These are phyloP conservation scores for Acropora tenuis DNA, from an alignment of 64 coral and sea anemone genomes.

Conservation along the genomic window DNA sequence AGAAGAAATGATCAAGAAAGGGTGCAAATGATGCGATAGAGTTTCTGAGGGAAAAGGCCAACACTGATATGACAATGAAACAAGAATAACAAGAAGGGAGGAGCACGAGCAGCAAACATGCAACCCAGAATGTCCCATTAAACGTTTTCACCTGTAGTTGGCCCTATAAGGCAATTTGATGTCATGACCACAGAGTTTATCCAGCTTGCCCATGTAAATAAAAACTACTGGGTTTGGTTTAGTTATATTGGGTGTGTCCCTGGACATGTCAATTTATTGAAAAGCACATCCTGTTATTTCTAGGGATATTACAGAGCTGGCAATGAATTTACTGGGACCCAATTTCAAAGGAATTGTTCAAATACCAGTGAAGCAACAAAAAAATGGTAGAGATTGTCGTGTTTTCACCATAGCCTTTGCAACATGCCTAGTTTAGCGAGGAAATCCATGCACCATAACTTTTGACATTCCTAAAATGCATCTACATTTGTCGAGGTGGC, in stretches of 20 bases:
- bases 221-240: background rate
- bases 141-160: background rate
- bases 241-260: background rate
- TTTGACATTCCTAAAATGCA: background rate
- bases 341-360: background rate
- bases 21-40: no score
- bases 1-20: no score
- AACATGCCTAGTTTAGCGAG: background rate
- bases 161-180: background rate
- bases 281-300: background rate
- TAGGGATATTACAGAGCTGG: background rate
- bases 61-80: no score
- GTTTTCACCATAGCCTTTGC: background rate
- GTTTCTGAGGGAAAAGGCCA: no score
- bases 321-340: background rate
- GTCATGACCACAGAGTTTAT: constrained; percentile 5
- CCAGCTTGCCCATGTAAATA: background rate
- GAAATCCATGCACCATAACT: background rate
- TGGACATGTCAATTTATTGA: background rate
- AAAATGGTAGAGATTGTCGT: background rate
- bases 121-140: background rate
- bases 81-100: no score
- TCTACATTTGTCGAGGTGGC: background rate
- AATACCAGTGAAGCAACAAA: background rate
- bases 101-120: no score